Percentiles rank a stretch among this genome's conserved stretches.
phyloP scores from a whole-genome alignment of 2,113 vertebrate genomes.

The Tenebrosternarchus preto region DNA sequence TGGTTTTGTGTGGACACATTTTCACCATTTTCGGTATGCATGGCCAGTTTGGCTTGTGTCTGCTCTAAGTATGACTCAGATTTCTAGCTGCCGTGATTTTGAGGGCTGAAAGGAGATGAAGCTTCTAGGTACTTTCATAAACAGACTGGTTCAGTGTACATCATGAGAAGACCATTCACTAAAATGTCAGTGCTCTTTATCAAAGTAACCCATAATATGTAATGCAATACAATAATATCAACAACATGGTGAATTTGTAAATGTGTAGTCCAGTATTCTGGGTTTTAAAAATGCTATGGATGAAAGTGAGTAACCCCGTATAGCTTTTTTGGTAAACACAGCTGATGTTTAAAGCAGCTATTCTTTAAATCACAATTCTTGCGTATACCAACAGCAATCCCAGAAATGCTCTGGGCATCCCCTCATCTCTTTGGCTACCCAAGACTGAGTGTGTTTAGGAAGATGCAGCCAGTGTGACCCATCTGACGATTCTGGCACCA shows the following conservation, averaged over 20 bases:
- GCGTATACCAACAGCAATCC: constrained; percentile 33
- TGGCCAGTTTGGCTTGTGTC: background rate
- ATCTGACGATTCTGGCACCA: constrained; percentile 15
- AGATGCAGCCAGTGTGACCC: background rate
- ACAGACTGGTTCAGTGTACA: constrained; percentile 13
- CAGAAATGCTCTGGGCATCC: constrained; percentile 34
- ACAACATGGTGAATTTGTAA: background rate
- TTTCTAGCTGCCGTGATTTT: constrained; percentile 30
- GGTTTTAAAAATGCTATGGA: constrained; percentile 23
- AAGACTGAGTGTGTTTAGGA: background rate
- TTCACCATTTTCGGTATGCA: constrained; percentile 26
- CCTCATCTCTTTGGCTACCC: constrained; percentile 20
- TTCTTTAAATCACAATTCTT: constrained; percentile 30
- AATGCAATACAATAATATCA: too few relatives aligned
- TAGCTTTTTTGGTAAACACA: constrained; percentile 32
- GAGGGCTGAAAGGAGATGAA: constrained; percentile 19
- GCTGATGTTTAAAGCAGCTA: constrained; percentile 20
- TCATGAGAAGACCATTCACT: background rate
- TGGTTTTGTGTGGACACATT: constrained; percentile 11
- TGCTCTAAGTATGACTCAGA: constrained; percentile 5
- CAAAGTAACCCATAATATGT: background rate
- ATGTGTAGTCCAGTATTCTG: background rate
- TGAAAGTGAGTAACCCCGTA: constrained; percentile 1
- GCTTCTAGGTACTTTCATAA: background rate
- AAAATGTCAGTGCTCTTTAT: background rate